Base-by-base conservation (phyloP, 2,113 vertebrate species). In the Cyanoderma ruficeps region DNA sequence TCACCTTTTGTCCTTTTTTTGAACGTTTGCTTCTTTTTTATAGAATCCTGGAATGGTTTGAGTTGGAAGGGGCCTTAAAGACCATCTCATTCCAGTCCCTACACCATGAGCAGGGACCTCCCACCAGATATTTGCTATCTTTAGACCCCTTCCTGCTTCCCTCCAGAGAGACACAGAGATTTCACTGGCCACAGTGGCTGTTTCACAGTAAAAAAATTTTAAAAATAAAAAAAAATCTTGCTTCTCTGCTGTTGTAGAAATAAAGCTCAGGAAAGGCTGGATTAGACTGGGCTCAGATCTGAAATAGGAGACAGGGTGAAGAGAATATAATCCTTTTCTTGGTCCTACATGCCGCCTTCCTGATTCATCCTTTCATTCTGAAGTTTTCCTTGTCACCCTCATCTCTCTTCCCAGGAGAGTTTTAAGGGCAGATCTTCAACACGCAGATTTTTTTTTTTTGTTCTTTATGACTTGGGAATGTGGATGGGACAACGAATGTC, bases 161-260 rank as follows among this genome's bases (percentile, higher is more conserved):
- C 28, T 78, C 49, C 57, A 59, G 47, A 80, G 13, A 77, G 60
- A 82, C 5, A 47, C 33, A 30, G 67, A 80, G 35, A 47, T 89
- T 85, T 69, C 8, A 4, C 28, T 50, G n/a, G 24, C 3, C 39
- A 53, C 18, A 11, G 46, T 74, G 55, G 20, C 28, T 53, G 5
- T 65, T 88, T 61, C 59, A 31, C 8, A n/a, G 8, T 15, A 10
- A 56, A 80, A 49, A 31, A 24, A 4, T 0, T 25, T n/a, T n/a
- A n/a, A n/a, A n/a, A n/a, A n/a, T n/a, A n/a, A 39, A 39, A 10
- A 16, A 37, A n/a, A 25, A 6, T 82, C 10, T 61, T 0, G 0
- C 15, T 81, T 79, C 14, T 19, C 33, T 56, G 37, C 35, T 83
- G 11, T 10, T 76, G 31, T 27, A 81, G 52, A 74, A 33, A 16